These are phyloP conservation scores for Montipora sp. DNA, from an alignment of 64 coral and sea anemone genomes.

Conservation along the genomic window DNA sequence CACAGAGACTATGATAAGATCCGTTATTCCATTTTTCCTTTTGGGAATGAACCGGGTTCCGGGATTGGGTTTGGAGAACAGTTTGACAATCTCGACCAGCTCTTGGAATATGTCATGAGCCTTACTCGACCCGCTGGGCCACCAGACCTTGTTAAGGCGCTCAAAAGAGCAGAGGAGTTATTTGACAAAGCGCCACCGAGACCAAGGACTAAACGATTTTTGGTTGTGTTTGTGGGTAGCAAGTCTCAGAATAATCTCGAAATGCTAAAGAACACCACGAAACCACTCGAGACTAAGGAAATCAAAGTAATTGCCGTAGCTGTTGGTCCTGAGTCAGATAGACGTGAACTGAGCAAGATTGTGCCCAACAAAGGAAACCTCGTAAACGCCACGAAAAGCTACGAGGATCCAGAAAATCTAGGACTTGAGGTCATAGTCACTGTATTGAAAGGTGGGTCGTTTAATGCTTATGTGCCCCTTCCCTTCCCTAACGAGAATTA, in stretches of 20 bases:
- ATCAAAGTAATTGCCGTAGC: constrained; percentile 73
- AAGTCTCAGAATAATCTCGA: constrained; percentile 64
- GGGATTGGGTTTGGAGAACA: constrained; percentile 56
- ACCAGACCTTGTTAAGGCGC: constrained; percentile 60
- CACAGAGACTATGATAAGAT: constrained; percentile 73
- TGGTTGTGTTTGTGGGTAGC: constrained; percentile 75
- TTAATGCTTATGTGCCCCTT: no score
- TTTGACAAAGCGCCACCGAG: neutral
- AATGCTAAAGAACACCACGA: constrained; percentile 22
- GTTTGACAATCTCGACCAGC: constrained; percentile 20
- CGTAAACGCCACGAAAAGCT: constrained; percentile 38
- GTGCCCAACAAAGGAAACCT: constrained; percentile 54
- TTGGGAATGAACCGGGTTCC: constrained; percentile 57
- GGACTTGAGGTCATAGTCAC: constrained; percentile 49
- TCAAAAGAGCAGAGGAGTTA: constrained; percentile 48
- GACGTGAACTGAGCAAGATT: constrained; percentile 53
- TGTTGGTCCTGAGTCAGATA: constrained; percentile 60
- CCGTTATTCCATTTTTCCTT: constrained; percentile 77
- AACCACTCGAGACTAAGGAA: constrained; percentile 39
- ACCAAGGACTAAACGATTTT: constrained; percentile 64
- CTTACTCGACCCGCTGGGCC: constrained; percentile 43
- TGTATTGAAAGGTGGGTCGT: constrained; percentile 58
- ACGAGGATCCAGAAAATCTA: constrained; percentile 16
- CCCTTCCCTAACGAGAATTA: no score
- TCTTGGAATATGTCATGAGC: constrained; percentile 41